Percentiles rank a stretch among this genome's conserved stretches.
Conservation (phyloP, 2,888 invertebrate genomes). For the Dasysyrphus tricinctus region DNA sequence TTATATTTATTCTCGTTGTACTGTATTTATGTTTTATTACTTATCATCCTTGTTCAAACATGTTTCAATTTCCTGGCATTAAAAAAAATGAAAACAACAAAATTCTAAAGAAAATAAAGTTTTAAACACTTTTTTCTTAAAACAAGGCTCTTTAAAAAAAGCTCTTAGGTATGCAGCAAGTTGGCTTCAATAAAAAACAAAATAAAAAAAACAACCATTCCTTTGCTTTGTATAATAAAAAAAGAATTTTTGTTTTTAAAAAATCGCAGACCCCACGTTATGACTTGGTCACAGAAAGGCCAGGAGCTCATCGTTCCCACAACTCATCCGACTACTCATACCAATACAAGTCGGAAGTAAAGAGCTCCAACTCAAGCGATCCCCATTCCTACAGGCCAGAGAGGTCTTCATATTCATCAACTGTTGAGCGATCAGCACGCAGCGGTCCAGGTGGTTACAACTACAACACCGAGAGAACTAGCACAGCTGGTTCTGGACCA, state of each 20-base stretch:
- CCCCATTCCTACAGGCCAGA: conserved; percentile 86
- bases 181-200: conserved; percentile 63
- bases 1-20: conserved; percentile 60
- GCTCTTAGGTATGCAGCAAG: conserved; percentile 68
- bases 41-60: conserved; percentile 80
- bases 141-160: conserved; percentile 20
- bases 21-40: conserved; percentile 55
- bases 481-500: conserved; percentile 89
- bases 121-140: conserved; percentile 4
- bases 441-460: conserved; percentile 90
- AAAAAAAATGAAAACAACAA: conserved; percentile 44
- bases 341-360: conserved; percentile 88
- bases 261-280: conserved; percentile 92
- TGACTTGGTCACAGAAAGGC: conserved; percentile 92
- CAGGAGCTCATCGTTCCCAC: conserved; percentile 86
- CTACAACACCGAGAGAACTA: conserved; percentile 90
- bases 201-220: conserved; percentile 9
- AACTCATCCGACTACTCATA: conserved; percentile 94
- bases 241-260: conserved; percentile 53
- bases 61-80: conserved; percentile 83
- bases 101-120: conserved; percentile 22
- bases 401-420: conserved; percentile 87
- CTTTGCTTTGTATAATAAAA: conserved; percentile 57
- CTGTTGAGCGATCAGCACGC: conserved; percentile 88
- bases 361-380: conserved; percentile 84